Conservation (phyloP, 2,113 vertebrate genomes). For the Marmota flaviventris region DNA sequence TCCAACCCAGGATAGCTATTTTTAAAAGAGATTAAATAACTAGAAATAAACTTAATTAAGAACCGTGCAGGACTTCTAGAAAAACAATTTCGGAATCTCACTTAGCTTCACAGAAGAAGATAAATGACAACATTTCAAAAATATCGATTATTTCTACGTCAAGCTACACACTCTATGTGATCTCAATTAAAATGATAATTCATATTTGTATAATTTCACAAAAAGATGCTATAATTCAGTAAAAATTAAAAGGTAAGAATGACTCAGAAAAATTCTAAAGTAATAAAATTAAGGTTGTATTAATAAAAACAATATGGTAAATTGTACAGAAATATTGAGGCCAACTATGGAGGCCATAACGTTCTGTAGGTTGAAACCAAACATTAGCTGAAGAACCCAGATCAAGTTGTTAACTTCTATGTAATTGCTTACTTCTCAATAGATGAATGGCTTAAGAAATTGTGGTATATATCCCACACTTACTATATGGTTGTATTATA, state of each 20-base stretch:
- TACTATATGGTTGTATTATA: too few relatives aligned
- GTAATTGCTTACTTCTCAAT: too few relatives aligned
- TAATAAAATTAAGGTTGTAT: slow-evolving; percentile 8
- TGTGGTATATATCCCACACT: too few relatives aligned
- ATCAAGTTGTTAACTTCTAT: neutral
- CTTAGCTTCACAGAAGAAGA: neutral
- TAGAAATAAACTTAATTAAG: slow-evolving; percentile 29
- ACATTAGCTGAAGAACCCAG: neutral
- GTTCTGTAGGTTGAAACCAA: neutral
- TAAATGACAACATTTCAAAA: slow-evolving; percentile 39
- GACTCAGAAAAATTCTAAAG: neutral
- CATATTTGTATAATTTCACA: neutral
- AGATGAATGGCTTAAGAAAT: too few relatives aligned
- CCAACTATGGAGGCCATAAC: neutral
- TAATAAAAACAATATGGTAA: neutral
- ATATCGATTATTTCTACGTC: slow-evolving; percentile 16
- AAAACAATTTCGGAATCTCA: slow-evolving; percentile 39
- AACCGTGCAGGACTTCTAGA: neutral
- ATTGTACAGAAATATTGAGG: neutral
- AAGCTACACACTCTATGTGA: neutral
- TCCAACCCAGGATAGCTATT: neutral
- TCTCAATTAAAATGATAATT: neutral
- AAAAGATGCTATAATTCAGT: slow-evolving; percentile 37
- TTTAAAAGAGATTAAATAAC: slow-evolving; percentile 38
- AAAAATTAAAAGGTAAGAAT: neutral